These are phyloP conservation scores for Euschistus heros DNA, from an alignment of 1,140 invertebrate species.

Conservation along the genomic window DNA sequence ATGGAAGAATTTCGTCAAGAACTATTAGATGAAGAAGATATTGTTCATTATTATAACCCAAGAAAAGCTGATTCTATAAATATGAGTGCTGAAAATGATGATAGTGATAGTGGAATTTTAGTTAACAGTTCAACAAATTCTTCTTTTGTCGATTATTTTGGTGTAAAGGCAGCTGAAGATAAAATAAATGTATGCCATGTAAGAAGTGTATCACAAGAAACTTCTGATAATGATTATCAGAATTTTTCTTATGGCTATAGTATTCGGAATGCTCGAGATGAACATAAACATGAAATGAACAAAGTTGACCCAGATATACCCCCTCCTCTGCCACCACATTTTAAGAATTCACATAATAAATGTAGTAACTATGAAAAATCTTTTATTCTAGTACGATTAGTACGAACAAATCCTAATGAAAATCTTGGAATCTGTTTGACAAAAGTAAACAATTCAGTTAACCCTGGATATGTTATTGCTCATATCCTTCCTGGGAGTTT, in stretches of 20 bases:
- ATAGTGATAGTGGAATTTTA: constrained; percentile 63
- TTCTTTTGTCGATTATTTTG: constrained; percentile 51
- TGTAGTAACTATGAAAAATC: constrained; percentile 1
- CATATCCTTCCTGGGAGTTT: constrained; percentile 45
- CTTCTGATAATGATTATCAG: constrained; percentile 17
- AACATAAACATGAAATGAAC: background rate
- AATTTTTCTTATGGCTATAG: constrained; percentile 10
- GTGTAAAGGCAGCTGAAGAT: constrained; percentile 33
- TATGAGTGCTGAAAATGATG: constrained; percentile 37
- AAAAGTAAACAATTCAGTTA: constrained; percentile 39
- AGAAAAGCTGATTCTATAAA: constrained; percentile 9
- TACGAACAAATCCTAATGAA: constrained; percentile 35
- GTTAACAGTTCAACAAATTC: constrained; percentile 58
- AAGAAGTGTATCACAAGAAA: constrained; percentile 22
- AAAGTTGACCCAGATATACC: background rate
- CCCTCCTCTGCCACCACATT: constrained; percentile 27
- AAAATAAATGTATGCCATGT: constrained; percentile 18
- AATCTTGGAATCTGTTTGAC: constrained; percentile 50
- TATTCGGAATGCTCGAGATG: constrained; percentile 3
- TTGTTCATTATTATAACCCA: constrained; percentile 13
- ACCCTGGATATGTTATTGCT: constrained; percentile 46
- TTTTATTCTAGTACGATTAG: background rate
- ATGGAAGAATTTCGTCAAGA: constrained; percentile 57
- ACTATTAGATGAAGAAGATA: constrained; percentile 37
- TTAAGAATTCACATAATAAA: background rate